Percentiles rank a stretch among this genome's conserved stretches.
Conservation (phyloP, 1,140 invertebrate species). For the Aphelenchoides fujianensis region DNA sequence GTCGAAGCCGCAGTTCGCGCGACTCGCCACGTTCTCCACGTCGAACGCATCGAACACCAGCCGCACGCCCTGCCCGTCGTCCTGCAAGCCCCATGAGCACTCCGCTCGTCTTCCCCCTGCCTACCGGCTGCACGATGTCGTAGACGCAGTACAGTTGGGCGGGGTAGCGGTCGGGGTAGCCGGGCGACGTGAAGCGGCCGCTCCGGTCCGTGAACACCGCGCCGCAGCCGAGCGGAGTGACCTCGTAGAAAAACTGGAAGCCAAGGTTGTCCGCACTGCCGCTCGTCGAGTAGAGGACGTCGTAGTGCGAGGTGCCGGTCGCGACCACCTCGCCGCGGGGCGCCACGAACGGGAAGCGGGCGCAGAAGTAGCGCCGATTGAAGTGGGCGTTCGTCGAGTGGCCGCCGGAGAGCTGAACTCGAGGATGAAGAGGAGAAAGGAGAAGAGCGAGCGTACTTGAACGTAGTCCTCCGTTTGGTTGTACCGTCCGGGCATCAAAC, state of each 20-base stretch:
- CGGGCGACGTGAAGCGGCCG: slow-evolving; percentile 46
- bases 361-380: slow-evolving; percentile 54
- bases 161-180: slow-evolving; percentile 53
- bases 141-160: slow-evolving; percentile 58
- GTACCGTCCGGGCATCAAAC: slow-evolving; percentile 30
- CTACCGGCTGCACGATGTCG: slow-evolving; percentile 62
- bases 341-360: slow-evolving; percentile 54
- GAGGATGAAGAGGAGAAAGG: slow-evolving; percentile 5
- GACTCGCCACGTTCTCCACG: slow-evolving; percentile 48
- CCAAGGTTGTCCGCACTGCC: slow-evolving; percentile 49
- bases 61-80: slow-evolving; percentile 57
- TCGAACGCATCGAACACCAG: slow-evolving; percentile 57
- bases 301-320: slow-evolving; percentile 40
- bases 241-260: slow-evolving; percentile 49
- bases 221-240: slow-evolving; percentile 40
- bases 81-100: slow-evolving; percentile 57
- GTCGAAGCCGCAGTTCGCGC: slow-evolving; percentile 51
- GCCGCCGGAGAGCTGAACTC: slow-evolving; percentile 54
- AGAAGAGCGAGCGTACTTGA: slow-evolving; percentile 36
- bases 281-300: slow-evolving; percentile 54
- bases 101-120: slow-evolving; percentile 44
- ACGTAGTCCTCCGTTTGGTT: slow-evolving; percentile 47
- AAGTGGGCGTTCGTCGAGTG: slow-evolving; percentile 45
- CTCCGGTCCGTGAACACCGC: slow-evolving; percentile 29
- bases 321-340: slow-evolving; percentile 49